Conservation (phyloP, 2,113 vertebrate species). For the Zingel zingel region DNA sequence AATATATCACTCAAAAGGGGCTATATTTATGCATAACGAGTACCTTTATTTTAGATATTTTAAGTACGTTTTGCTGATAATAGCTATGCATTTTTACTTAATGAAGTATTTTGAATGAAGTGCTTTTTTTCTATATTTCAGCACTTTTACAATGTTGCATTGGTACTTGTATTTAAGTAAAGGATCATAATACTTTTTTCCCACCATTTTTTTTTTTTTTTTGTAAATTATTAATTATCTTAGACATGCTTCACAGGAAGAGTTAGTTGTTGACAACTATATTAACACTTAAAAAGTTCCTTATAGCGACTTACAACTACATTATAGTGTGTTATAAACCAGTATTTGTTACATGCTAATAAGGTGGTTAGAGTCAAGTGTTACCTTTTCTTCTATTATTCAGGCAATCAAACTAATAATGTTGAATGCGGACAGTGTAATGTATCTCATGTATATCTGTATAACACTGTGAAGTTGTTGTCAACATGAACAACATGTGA, state of each 20-base stretch:
- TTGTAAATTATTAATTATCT: neutral
- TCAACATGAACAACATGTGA: slow-evolving; percentile 16
- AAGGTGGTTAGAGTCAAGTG: neutral
- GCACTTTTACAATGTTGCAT: too few species aligned
- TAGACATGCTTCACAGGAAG: neutral
- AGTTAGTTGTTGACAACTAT: neutral
- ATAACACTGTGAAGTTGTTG: neutral
- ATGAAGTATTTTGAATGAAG: too few species aligned
- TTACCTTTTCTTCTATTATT: neutral
- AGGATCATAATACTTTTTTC: too few species aligned
- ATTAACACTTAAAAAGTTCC: too few species aligned
- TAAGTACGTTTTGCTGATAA: too few species aligned
- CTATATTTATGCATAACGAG: too few species aligned
- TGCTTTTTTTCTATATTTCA: too few species aligned
- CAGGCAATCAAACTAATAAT: neutral
- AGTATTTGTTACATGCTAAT: neutral
- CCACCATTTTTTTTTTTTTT: too few species aligned
- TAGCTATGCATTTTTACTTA: too few species aligned
- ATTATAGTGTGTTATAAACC: neutral
- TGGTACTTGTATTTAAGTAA: too few species aligned
- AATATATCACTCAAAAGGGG: neutral
- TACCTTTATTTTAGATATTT: too few species aligned
- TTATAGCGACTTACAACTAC: neutral
- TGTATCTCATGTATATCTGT: neutral
- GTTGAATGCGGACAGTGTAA: neutral